Conservation (phyloP, 2,797 vertebrate species). For the Anableps anableps region DNA sequence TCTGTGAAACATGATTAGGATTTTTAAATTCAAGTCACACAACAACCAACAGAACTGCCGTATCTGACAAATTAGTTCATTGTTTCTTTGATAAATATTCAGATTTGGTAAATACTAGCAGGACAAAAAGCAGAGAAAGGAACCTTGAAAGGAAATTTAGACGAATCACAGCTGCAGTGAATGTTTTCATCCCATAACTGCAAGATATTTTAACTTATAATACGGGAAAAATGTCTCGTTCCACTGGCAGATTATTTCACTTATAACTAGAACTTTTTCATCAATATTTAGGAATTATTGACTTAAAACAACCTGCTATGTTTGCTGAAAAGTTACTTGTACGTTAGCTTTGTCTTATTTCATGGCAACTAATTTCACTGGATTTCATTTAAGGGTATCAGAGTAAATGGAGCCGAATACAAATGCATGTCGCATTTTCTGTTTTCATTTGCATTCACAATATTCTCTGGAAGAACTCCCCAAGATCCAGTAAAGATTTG, state of each 20-base stretch:
- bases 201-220: no score
- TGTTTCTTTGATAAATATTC: no score
- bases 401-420: no score
- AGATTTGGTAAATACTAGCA: not conserved
- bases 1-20: conserved; percentile 51
- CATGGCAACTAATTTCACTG: not conserved
- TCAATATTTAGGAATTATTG: no score
- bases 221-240: no score
- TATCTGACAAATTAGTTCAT: no score
- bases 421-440: not conserved
- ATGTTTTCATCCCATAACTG: no score
- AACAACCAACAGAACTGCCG: not conserved
- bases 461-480: not conserved
- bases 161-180: not conserved
- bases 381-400: not conserved
- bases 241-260: no score
- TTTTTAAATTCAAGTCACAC: conserved; percentile 1
- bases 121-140: not conserved
- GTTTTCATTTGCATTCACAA: not conserved
- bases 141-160: not conserved
- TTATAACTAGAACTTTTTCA: no score
- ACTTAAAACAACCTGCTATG: no score
- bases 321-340: no score
- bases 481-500: not conserved
- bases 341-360: no score